Conservation (phyloP, 1,140 invertebrate genomes). For the Steinernema khuongi region DNA sequence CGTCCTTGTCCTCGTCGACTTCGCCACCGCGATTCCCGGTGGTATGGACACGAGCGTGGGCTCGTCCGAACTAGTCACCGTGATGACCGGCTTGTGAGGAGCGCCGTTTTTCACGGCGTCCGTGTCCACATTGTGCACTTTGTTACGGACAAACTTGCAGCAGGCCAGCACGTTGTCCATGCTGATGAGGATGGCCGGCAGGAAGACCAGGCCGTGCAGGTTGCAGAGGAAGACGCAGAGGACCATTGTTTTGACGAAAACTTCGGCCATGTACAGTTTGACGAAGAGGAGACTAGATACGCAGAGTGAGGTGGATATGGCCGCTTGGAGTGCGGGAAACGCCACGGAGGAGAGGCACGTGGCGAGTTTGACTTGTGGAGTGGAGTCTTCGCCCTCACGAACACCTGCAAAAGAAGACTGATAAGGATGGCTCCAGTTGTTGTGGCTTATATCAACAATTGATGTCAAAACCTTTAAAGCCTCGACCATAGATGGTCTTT, state of each 20-base stretch:
- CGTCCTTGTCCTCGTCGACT: background rate
- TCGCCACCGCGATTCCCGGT: background rate
- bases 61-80: background rate
- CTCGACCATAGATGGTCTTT: too few relatives aligned
- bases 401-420: constrained; percentile 25
- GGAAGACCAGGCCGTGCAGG: constrained; percentile 52
- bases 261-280: constrained; percentile 53
- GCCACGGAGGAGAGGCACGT: constrained; percentile 57
- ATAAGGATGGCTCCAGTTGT: too few relatives aligned
- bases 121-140: background rate
- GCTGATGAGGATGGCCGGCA: constrained; percentile 55
- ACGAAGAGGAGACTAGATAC: constrained; percentile 51
- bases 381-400: constrained; percentile 37
- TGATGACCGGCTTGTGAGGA: background rate
- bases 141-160: background rate
- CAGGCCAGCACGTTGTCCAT: constrained; percentile 24
- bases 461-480: too few relatives aligned
- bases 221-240: constrained; percentile 55
- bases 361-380: constrained; percentile 45
- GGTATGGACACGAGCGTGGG: constrained; percentile 1
- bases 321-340: constrained; percentile 54
- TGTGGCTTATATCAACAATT: too few relatives aligned
- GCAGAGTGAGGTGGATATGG: constrained; percentile 52
- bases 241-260: constrained; percentile 55
- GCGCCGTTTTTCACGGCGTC: background rate